A percentile compares a stretch with the other conserved stretches of the same genome.
phyloP scores from a whole-genome alignment of 2,888 invertebrate species.

The Perithous albicinctus region DNA sequence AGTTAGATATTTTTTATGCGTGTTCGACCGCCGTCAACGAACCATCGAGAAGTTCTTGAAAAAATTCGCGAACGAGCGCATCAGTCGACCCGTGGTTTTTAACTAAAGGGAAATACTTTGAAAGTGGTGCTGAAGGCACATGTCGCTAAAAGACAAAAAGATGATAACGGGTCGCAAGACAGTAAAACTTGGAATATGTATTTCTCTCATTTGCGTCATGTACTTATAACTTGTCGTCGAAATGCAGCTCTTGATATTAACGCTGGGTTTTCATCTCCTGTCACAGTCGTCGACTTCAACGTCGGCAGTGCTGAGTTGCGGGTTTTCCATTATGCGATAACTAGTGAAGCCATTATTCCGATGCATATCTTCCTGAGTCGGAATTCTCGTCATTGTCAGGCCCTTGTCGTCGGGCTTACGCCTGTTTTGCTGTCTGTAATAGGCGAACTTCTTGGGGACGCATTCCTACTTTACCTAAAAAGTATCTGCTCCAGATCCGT shows the following conservation, averaged over 20 bases:
- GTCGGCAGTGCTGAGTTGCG: neutral
- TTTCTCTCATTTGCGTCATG: neutral
- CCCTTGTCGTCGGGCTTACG: neutral
- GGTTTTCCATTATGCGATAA: constrained; percentile 10
- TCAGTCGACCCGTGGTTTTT: no score
- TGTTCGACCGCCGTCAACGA: no score
- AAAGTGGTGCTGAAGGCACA: no score
- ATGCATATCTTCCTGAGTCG: neutral
- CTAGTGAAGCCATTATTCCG: constrained; percentile 1
- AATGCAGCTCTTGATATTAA: neutral
- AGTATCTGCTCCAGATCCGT: neutral
- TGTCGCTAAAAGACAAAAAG: no score
- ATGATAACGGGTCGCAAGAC: no score
- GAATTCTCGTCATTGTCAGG: neutral
- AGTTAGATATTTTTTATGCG: no score
- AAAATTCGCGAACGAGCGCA: no score
- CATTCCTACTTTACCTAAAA: neutral
- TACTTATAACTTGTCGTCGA: neutral
- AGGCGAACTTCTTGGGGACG: neutral
- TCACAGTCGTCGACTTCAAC: neutral
- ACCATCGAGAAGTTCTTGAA: no score
- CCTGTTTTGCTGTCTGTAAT: neutral
- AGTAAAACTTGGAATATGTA: neutral
- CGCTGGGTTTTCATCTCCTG: neutral
- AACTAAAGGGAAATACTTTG: no score